Evolutionary conservation across 2,113 vertebrate species (phyloP), one percentile per base, ranked within the genome.

Genomic region (Antechinus flavipes): DNA sequence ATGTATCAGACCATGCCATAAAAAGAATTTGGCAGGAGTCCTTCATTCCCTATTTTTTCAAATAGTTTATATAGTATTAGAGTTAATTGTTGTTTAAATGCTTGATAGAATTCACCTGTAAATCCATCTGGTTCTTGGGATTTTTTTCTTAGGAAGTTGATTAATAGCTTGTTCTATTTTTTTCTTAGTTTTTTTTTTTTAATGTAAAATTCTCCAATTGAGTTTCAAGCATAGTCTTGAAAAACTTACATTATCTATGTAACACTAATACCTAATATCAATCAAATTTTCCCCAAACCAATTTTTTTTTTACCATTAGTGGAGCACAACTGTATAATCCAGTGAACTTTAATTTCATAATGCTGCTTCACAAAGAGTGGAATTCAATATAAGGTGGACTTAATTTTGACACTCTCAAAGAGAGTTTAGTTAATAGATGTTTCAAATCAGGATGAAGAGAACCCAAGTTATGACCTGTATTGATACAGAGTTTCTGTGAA

Each of bases 291-390:
- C 12, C 7, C 91, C 52, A 92, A 2, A 89, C n/a, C 56, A 56
- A 52, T 7, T 52, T 52, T 50, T 91, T 4, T 61, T 25, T 94
- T 93, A 92, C 56, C n/a, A 90, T 93, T 90, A 93, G 76, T 68
- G 68, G 24, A 94, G 14, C 35, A n/a, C 12, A 93, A 8, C 26
- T 50, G 84, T 1, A 89, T 16, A 89, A 61, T 90, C 92, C 92
- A 89, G 58, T 92, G 93, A 91, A 97, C 93, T 90, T 95, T 94
- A 91, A 97, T 93, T 90, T 95, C 26, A 61, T 93, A 90, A 47
- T 1, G 92, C 47, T 91, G 24, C 0, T 91, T 46, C 22, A 91
- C 52, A 76, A 76, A 68, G 91, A 92, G 84, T 94, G 0, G 68
- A 92, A 93, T 93, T 84, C 91, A 52, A 55, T 92, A 24, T 90